Base-by-base conservation (phyloP, 2,888 invertebrate genomes). In the Mesoligia furuncula region DNA sequence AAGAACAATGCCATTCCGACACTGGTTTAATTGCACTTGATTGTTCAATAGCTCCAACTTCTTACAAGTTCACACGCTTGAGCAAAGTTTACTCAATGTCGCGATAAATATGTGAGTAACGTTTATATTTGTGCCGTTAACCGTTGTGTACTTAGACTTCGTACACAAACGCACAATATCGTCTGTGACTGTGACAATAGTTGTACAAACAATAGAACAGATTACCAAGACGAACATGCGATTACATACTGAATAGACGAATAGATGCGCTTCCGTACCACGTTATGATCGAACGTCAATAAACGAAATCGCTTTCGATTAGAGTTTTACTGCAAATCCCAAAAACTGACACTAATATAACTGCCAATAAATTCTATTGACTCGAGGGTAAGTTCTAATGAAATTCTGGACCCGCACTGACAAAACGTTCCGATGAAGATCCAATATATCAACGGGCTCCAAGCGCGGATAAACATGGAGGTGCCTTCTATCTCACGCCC, bases 121-220 rank as follows among this genome's bases (percentile, higher is more conserved):
- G 84, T 82, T 77, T 77, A 80, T 73, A 86, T 81, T 77, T 78
- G 75, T 84, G 66, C 82, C 81, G 81, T 85, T 87, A 80, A 79
- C 61, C 72, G 73, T 31, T 83, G 59, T 82, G 79, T 83, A 76
- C 69, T 59, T 77, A 68, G 62, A 81, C 59, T 84, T 70, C 81
- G 88, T 85, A 90, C 89, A 86, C 87, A 86, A 85, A 85, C 83
- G 87, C 85, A 88, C 87, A 88, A 91, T 90, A 90, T 90, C 86
- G 88, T 88, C 87, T 89, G 88, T 91, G 91, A 93, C 92, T 89
- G 88, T 91, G 91, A 93, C 92, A 93, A 93, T 92, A 88, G 91
- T 80, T 81, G 78, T 88, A 77, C 90, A 92, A 93, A 94, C 93
- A 94, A 94, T 93, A 90, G 92, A 90, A 87, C 90, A 91, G 92